phyloP scores from a whole-genome alignment of 2,113 vertebrate species.

The Mesitornis unicolor region DNA sequence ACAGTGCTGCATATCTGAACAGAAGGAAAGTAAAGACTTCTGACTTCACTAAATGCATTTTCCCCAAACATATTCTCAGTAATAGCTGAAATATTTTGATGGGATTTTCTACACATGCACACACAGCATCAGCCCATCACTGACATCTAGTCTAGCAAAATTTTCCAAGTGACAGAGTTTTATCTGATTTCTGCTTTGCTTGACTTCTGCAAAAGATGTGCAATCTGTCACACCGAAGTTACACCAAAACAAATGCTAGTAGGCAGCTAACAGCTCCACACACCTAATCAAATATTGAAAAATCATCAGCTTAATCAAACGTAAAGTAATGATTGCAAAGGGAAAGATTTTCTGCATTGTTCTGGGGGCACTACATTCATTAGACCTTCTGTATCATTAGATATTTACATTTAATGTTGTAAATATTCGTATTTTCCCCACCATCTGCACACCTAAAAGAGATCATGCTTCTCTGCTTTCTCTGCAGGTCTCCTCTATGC shows the following conservation, averaged over 20 bases:
- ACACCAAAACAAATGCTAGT: not conserved
- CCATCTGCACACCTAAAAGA: not conserved
- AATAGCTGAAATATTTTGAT: not conserved
- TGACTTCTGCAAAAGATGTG: not conserved
- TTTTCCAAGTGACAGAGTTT: not conserved
- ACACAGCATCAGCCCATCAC: not conserved
- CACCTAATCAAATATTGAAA: not conserved
- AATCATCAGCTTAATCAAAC: not conserved
- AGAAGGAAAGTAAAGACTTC: not conserved
- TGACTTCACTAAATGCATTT: not conserved
- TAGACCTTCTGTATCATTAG: not conserved
- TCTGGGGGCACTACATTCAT: not conserved
- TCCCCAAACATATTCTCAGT: not conserved
- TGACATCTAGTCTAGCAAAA: not conserved
- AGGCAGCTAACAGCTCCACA: not conserved
- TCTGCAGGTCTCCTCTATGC: not conserved
- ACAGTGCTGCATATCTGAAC: not conserved
- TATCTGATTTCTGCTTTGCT: not conserved
- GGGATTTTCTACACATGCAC: not conserved
- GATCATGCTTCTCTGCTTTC: not conserved
- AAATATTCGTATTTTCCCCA: not conserved
- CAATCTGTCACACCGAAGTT: not conserved
- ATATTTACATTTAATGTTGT: not conserved
- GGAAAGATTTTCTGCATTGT: not conserved
- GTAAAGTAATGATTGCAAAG: not conserved